These are phyloP conservation scores for Drosophila subobscura DNA, from an alignment of 1,140 invertebrate genomes.

Conservation along the genomic window DNA sequence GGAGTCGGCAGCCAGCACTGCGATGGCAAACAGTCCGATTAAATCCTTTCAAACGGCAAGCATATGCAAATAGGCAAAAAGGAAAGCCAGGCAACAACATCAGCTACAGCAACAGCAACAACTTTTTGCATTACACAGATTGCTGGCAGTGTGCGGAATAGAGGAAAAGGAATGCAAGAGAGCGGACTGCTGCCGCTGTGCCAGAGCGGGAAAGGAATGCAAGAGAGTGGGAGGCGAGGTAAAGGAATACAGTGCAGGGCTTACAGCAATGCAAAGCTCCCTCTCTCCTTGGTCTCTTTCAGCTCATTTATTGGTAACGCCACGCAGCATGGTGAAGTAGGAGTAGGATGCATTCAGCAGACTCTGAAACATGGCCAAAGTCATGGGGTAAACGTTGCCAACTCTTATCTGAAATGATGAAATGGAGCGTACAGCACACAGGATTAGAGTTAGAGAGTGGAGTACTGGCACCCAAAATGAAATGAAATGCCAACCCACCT, in stretches of 20 bases:
- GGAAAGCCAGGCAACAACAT: slow-evolving; percentile 31
- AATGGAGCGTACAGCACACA: slow-evolving; percentile 69
- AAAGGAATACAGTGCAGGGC: not conserved
- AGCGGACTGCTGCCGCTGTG: no score
- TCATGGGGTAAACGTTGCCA: slow-evolving; percentile 81
- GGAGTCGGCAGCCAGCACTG: slow-evolving; percentile 14
- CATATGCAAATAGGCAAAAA: slow-evolving; percentile 70
- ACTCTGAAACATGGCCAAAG: slow-evolving; percentile 81
- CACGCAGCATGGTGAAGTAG: slow-evolving; percentile 79
- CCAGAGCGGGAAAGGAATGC: not conserved
- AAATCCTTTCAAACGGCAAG: slow-evolving; percentile 76
- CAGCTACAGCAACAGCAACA: no score
- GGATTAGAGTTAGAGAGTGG: slow-evolving; percentile 63
- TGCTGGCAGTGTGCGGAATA: slow-evolving; percentile 27
- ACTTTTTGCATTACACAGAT: slow-evolving; percentile 79
- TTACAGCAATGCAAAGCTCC: not conserved
- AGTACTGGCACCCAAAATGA: slow-evolving; percentile 33
- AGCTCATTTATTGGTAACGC: slow-evolving; percentile 76
- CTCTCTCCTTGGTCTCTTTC: slow-evolving; percentile 59
- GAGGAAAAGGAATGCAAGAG: no score
- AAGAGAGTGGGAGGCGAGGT: not conserved
- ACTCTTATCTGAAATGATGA: slow-evolving; percentile 74
- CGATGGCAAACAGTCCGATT: slow-evolving; percentile 52
- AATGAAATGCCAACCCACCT: slow-evolving; percentile 61
- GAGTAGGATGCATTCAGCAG: slow-evolving; percentile 80